Evolutionary conservation across 2,113 vertebrate genomes (phyloP), one percentile per base, ranked within the genome.

Genomic region (Dromas ardeola): DNA sequence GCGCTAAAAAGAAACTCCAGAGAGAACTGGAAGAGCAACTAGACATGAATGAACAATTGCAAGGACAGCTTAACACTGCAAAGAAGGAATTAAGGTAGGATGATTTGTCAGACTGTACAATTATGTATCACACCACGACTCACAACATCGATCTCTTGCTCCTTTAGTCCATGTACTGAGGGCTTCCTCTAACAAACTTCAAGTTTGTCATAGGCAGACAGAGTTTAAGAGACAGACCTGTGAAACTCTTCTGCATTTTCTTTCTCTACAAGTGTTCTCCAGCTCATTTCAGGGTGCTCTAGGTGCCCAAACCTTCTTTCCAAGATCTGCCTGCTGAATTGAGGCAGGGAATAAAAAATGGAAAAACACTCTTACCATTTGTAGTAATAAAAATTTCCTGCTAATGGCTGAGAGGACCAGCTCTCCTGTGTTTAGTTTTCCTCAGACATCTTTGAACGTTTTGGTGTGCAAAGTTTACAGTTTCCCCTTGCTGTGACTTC

Each of bases 11-110:
- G 98, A 99, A 99, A 96, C 98, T 99, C 78, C 99, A 99, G 98
- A 98, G 99, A 96, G 99, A 99, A 82, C 98, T 99, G 95, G 99
- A 99, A 77, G 99, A 99, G 87, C 99, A 99, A 82, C 95, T 98
- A 76, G 99, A 99, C 16, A 59, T 98, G 91, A 99, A 99, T 7
- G 99, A 99, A 73, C 99, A 99, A 84, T 98, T 99, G 56, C 99
- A 99, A 98, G 98, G 98, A 45, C 99, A 99, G 96, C 98, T 99
- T 93, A 99, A 98, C 30, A 53, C 98, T 58, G 94, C 99, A 90
- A 98, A 98, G 67, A 99, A 98, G 77, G 99, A 99, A 85, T 97
- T 99, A 38, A 99, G 99, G 99, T 99, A 96, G 95, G 97, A 17
- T 29, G 19, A 42, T 9, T 29, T 81, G 36, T 62, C 45, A 86